Base-by-base conservation (phyloP, 1,140 invertebrate genomes). In the Neodiprion fabricii region DNA sequence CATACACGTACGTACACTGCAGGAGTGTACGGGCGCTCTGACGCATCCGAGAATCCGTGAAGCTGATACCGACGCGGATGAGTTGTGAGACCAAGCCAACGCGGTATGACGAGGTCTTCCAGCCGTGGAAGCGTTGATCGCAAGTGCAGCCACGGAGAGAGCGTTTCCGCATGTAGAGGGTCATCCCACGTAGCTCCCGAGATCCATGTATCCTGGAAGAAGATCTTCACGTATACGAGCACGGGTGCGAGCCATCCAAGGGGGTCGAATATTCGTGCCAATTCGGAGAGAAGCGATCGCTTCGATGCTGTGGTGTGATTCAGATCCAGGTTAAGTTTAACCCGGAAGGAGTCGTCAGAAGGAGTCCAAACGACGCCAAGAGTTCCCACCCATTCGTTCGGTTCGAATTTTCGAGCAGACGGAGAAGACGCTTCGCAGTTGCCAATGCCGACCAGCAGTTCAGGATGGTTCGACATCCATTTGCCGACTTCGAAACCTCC, bases 1-100 rank as follows among this genome's bases (percentile, higher is more conserved):
- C 10, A 9, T 17, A 71, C 70, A 12, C 47, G 21, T 1, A 71
- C n/a, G 47, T 71, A 71, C 9, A 71, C 70, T 40, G 70, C 47
- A 40, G 76, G 71, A 9, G 77, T 77, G 72, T 80, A 78, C 23
- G 79, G 81, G 5, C 67, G 7, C 67, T 78, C 49, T 9, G 78
- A 81, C 0, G 80, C 82, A 66, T 83, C 81, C 7, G 73, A 76
- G 70, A 84, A 85, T 0, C 80, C 77, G 65, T 81, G 80, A 50
- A 83, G 53, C 79, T 80, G 72, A 21, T 14, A 74, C 10, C 9
- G 14, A n/a, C 11, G 17, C 50, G 8, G 40, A 11, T 17, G 71
- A 14, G 10, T 14, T 11, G 49, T 23, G n/a, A 2, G 1, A 10
- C 50, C 48, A n/a, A 65, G 11, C 71, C 48, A 72, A 9, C 71